Evolutionary conservation across 2,113 vertebrate genomes (phyloP).

Genomic region (Glaucidium brasilianum): DNA sequence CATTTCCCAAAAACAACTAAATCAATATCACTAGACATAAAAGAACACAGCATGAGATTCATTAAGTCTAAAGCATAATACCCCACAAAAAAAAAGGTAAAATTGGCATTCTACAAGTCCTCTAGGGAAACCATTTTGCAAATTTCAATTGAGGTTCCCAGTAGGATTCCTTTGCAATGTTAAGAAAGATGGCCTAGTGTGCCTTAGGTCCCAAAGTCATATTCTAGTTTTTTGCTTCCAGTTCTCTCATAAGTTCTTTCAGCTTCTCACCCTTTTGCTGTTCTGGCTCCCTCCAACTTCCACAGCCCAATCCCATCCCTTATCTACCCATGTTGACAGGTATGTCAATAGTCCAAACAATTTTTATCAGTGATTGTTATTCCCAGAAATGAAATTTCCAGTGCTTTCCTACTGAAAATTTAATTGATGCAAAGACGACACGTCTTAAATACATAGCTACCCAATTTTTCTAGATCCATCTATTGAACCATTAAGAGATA

Average conservation of each 20-base stretch:
- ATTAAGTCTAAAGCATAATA: not conserved
- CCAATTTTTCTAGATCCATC: not conserved
- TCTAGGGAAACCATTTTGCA: not conserved
- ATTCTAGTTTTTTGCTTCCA: not conserved
- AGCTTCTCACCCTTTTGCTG: not conserved
- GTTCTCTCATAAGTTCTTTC: not conserved
- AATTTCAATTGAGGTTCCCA: not conserved
- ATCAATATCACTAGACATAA: slow-evolving; percentile 89
- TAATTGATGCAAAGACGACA: not conserved
- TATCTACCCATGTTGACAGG: not conserved
- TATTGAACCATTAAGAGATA: not conserved
- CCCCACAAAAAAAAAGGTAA: not conserved
- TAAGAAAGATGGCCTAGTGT: not conserved
- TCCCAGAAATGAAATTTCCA: not conserved
- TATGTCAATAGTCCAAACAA: not conserved
- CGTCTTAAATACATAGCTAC: not conserved
- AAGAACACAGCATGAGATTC: not conserved
- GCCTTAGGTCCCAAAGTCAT: not conserved
- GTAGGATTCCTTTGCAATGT: not conserved
- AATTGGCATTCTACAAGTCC: not conserved
- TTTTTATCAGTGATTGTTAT: not conserved
- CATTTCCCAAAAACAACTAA: slow-evolving; percentile 97
- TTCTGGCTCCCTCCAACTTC: not conserved
- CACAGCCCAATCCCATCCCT: not conserved
- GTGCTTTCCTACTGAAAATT: not conserved